These are phyloP conservation scores for Pocillopora grandis DNA, from an alignment of 92 coral and sea anemone species.

Conservation along the genomic window DNA sequence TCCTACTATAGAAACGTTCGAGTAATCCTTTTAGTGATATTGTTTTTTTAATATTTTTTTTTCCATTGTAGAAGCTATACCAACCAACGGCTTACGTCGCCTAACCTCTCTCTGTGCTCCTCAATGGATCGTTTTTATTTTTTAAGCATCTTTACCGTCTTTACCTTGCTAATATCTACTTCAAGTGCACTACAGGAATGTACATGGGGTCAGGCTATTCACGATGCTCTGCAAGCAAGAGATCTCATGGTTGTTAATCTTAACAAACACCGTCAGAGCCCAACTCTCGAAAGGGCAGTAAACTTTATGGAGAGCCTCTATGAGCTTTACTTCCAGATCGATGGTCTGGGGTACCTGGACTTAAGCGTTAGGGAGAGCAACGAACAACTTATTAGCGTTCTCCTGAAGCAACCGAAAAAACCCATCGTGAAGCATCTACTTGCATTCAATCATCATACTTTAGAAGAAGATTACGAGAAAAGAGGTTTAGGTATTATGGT, in stretches of 20 bases:
- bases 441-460: neutral
- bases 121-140: neutral
- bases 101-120: no score
- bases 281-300: neutral
- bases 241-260: neutral
- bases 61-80: no score
- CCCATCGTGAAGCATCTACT: slow-evolving; percentile 9
- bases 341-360: slow-evolving; percentile 4
- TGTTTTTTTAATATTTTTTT: no score
- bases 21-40: no score
- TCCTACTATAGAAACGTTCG: no score
- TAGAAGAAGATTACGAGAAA: slow-evolving; percentile 13
- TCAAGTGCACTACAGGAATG: neutral
- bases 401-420: slow-evolving; percentile 2
- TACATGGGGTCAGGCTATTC: neutral
- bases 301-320: neutral
- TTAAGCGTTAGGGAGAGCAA: neutral
- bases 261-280: neutral
- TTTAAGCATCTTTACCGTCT: neutral
- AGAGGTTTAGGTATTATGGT: slow-evolving; percentile 23
- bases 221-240: slow-evolving; percentile 1
- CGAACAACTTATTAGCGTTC: neutral
- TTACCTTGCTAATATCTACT: neutral
- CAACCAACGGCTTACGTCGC: no score
- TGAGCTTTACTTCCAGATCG: neutral